phyloP scores from a whole-genome alignment of 2,888 invertebrate species.

The Steinernema carpocapsae region DNA sequence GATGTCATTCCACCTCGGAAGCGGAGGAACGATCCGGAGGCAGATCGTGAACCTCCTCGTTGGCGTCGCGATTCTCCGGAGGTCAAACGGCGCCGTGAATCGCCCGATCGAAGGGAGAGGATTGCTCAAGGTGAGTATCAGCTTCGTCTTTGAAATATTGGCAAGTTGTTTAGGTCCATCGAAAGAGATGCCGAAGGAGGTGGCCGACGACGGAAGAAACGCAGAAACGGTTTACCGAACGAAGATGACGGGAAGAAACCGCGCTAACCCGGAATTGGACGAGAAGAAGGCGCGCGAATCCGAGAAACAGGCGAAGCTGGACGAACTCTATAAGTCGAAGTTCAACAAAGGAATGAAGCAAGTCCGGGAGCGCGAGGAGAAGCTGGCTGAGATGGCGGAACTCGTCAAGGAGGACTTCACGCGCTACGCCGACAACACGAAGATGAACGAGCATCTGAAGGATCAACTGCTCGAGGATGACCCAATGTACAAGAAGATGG shows the following conservation, averaged over 20 bases:
- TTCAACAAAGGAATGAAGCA: conserved; percentile 65
- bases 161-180: no score
- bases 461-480: conserved; percentile 78
- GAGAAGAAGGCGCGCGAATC: conserved; percentile 62
- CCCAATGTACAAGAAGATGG: conserved; percentile 80
- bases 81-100: conserved; percentile 11
- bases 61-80: not conserved
- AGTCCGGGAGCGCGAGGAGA: conserved; percentile 73
- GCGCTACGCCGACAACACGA: conserved; percentile 84
- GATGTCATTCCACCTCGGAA: no score
- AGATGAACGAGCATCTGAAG: conserved; percentile 80
- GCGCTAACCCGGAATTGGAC: conserved; percentile 50
- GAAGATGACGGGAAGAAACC: conserved; percentile 45
- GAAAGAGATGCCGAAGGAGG: no score
- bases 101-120: conserved; percentile 31
- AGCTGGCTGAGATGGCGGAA: conserved; percentile 79
- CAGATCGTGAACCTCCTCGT: no score
- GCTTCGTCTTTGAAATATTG: no score
- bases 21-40: no score
- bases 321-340: conserved; percentile 60
- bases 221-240: conserved; percentile 55
- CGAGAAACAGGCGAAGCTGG: conserved; percentile 60
- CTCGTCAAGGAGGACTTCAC: conserved; percentile 91
- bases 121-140: conserved; percentile 16
- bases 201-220: conserved; percentile 40